A percentile compares a stretch with the other conserved stretches of the same genome.
These are phyloP conservation scores for Alviniconcha marisindica DNA, from an alignment of 1,140 invertebrate genomes.

Conservation along the genomic window DNA sequence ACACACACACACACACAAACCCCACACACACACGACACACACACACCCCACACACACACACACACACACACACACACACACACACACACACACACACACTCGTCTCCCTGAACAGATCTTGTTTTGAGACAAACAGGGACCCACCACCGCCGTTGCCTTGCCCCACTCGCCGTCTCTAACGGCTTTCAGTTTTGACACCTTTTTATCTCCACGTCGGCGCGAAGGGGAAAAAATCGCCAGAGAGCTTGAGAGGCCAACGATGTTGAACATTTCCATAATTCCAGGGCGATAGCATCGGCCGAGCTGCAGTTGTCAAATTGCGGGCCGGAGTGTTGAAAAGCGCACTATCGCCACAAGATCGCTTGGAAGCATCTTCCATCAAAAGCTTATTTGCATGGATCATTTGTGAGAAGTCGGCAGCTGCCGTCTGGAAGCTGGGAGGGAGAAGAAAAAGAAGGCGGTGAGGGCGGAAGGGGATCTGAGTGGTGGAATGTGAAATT, in stretches of 20 bases:
- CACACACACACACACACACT: no score
- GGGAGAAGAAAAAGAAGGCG: not conserved
- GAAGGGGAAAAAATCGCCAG: not conserved
- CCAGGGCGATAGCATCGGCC: constrained; percentile 31
- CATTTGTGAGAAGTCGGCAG: constrained; percentile 36
- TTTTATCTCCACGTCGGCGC: not conserved
- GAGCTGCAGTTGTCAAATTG: constrained; percentile 41
- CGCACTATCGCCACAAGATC: not conserved
- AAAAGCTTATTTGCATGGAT: constrained; percentile 43
- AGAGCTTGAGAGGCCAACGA: not conserved
- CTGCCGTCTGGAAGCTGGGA: constrained; percentile 13
- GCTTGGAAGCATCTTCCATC: constrained; percentile 30
- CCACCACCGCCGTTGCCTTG: not conserved
- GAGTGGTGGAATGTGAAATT: not conserved
- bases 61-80: no score
- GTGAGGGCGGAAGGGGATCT: no score
- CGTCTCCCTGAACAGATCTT: no score
- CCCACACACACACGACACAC: no score
- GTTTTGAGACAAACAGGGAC: no score
- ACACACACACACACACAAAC: not conserved
- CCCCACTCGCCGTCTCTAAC: not conserved
- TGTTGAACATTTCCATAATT: constrained; percentile 36
- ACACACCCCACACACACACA: no score
- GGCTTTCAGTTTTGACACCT: constrained; percentile 31
- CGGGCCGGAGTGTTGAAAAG: constrained; percentile 31